These are phyloP conservation scores for Argyra leucocephala DNA, from an alignment of 2,888 invertebrate genomes.

Conservation along the genomic window DNA sequence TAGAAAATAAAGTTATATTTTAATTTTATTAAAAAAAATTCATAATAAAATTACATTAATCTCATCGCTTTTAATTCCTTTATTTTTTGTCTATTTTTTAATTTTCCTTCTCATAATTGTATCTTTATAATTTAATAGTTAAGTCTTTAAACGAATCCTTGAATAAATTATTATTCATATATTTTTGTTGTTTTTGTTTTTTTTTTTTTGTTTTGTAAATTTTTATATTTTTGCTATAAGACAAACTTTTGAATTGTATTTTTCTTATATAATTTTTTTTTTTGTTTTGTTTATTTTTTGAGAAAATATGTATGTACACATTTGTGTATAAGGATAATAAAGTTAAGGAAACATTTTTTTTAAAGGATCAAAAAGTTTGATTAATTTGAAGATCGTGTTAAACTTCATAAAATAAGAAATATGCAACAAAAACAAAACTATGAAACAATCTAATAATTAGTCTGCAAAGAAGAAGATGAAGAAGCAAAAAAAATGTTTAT, in stretches of 20 bases:
- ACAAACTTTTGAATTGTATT: not conserved
- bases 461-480: not conserved
- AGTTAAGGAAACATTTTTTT: not conserved
- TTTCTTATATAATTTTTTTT: not conserved
- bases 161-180: not conserved
- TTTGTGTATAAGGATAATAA: not conserved
- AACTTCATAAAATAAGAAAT: too few species aligned
- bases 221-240: not conserved
- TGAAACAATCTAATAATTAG: not conserved
- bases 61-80: not conserved
- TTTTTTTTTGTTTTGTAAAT: not conserved
- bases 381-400: slow-evolving; percentile 2
- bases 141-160: not conserved
- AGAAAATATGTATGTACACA: not conserved
- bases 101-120: not conserved
- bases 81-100: not conserved
- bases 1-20: not conserved
- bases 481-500: not conserved
- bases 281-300: not conserved
- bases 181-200: not conserved
- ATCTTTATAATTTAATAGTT: not conserved
- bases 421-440: not conserved
- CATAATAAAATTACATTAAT: too few species aligned
- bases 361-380: slow-evolving; percentile 4
- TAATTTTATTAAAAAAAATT: not conserved